Base-by-base conservation (phyloP, 1,140 invertebrate genomes). In the Venustaconcha ellipsiformis region DNA sequence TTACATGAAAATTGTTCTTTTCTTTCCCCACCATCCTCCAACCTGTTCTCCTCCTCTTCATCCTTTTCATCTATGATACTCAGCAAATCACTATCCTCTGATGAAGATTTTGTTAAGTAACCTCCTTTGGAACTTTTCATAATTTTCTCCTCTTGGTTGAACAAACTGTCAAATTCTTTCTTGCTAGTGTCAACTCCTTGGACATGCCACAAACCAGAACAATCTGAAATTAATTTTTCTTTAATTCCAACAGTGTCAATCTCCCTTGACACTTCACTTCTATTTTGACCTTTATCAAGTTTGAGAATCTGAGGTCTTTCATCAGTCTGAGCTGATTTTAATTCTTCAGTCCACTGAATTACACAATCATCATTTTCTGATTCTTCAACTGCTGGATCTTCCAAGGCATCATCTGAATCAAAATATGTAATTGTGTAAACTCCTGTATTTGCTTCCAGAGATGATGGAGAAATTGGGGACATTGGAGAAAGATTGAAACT, bases 41-140 rank as follows among this genome's bases (percentile, higher is more conserved):
- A 8, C 6, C 4, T 4, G 8, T n/a, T 18, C 59, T 62, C 59
- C 59, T 62, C 23, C 18, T 17, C 20, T 30, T 66, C 64, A 20
- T 66, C 64, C 26, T 66, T 30, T 30, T 77, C 75, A 37, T 72
- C 70, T 57, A 77, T 77, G 15, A 77, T 64, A 77, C 75, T 77
- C 13, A 77, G 26, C 37, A 60, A 59, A 57, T 77, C 75, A 30
- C 59, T n/a, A 23, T 62, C 23, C 59, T 62, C 18, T 18, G 59
- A n/a, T 62, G 18, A 62, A 62, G 23, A 23, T 62, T 11, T n/a
- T 62, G 23, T 62, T 8, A n/a, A 8, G 23, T n/a, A 62, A 23
- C 23, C 59, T 62, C 59, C 18, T 23, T 62, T 18, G 18, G 6
- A 62, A n/a, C 23, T 62, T 18, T 23, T 62, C 13, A n/a, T 62